A percentile compares a stretch with the other conserved stretches of the same genome.
phyloP scores from a whole-genome alignment of 2,888 invertebrate genomes.

The Metellina segmentata region DNA sequence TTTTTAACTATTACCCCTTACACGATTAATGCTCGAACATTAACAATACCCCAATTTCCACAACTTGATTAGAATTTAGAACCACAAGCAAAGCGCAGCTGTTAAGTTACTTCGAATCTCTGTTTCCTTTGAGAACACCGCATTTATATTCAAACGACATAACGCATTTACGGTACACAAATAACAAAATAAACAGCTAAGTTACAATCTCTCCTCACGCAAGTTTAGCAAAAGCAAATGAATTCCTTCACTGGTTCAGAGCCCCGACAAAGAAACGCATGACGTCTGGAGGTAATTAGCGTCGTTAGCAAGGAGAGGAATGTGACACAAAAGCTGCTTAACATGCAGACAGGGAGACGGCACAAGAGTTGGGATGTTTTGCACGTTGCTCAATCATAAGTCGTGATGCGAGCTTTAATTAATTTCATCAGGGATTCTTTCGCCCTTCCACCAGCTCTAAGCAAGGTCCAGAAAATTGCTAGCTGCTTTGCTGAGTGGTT shows the following conservation, averaged over 20 bases:
- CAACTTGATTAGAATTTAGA: too few species aligned
- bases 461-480: background rate
- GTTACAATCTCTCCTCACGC: background rate
- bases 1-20: too few species aligned
- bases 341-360: background rate
- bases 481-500: background rate
- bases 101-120: background rate
- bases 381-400: background rate
- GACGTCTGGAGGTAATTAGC: conserved; percentile 39
- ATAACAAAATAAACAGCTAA: background rate
- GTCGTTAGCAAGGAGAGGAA: conserved; percentile 18
- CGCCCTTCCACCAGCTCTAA: background rate
- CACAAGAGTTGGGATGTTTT: background rate
- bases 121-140: background rate
- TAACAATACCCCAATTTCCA: too few species aligned
- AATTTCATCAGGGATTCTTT: conserved; percentile 21
- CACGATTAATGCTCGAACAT: too few species aligned
- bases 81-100: background rate
- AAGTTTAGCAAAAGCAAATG: background rate
- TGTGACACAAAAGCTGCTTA: conserved; percentile 14
- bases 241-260: background rate
- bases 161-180: background rate
- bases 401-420: conserved; percentile 9
- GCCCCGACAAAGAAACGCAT: background rate
- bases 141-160: background rate